Conservation (phyloP, 2,888 invertebrate genomes). For the Brachyptera risi region DNA sequence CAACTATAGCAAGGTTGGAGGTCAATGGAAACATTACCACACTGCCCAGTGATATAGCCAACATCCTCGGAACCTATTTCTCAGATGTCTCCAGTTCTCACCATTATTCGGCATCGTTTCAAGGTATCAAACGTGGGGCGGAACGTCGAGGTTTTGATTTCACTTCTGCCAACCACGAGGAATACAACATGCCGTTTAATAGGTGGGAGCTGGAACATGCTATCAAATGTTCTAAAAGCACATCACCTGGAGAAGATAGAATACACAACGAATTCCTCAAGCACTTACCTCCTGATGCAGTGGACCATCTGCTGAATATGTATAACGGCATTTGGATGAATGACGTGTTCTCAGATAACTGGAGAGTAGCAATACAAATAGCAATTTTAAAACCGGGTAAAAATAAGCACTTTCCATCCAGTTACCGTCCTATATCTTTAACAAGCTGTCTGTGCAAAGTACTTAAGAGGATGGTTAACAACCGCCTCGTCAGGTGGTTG, state of each 20-base stretch:
- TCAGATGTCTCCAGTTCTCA: constrained; percentile 7
- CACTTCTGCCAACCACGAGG: constrained; percentile 7
- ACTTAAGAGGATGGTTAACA: constrained; percentile 35
- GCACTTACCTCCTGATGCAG: not conserved
- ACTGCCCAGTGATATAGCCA: not conserved
- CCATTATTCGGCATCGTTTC: constrained; percentile 9
- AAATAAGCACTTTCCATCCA: not conserved
- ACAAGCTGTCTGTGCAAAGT: constrained; percentile 37
- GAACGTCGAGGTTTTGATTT: not conserved
- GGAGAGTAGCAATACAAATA: constrained; percentile 1
- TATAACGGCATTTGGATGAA: constrained; percentile 3
- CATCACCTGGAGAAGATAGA: constrained; percentile 17
- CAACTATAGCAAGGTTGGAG: not conserved
- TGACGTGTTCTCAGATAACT: constrained; percentile 9
- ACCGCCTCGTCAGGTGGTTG: constrained; percentile 33
- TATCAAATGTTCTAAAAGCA: constrained; percentile 6
- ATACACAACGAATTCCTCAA: constrained; percentile 14
- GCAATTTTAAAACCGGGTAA: constrained; percentile 5
- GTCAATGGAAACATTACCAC: not conserved
- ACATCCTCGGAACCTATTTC: not conserved
- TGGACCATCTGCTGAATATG: not conserved
- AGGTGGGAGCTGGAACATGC: constrained; percentile 4
- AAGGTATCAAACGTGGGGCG: not conserved
- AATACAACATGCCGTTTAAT: constrained; percentile 10
- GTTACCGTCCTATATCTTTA: constrained; percentile 36